Conservation (phyloP, 1,140 invertebrate species). For the Papilio dardanus region DNA sequence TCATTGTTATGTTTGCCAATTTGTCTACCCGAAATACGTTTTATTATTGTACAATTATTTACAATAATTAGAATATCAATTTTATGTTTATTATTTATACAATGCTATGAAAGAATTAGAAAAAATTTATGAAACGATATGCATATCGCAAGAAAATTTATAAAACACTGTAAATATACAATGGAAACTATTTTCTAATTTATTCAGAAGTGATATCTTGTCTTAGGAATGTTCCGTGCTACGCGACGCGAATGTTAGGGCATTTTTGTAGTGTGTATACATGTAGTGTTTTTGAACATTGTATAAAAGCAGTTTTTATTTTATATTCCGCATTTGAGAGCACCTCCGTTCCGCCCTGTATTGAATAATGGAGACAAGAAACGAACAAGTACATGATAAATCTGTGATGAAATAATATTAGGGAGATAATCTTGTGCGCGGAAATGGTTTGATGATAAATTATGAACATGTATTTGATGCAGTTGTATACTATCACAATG, state of each 20-base stretch:
- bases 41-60: constrained; percentile 72
- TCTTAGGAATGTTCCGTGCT: constrained; percentile 50
- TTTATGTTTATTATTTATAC: constrained; percentile 75
- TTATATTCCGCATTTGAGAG: constrained; percentile 56
- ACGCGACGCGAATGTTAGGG: constrained; percentile 38
- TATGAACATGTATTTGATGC: constrained; percentile 63
- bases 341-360: constrained; percentile 64
- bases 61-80: constrained; percentile 60
- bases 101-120: constrained; percentile 64
- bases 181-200: constrained; percentile 73
- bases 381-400: constrained; percentile 78
- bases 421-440: constrained; percentile 61
- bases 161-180: constrained; percentile 73
- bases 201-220: constrained; percentile 59
- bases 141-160: constrained; percentile 68
- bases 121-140: constrained; percentile 69
- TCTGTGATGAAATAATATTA: constrained; percentile 79
- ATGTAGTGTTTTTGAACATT: constrained; percentile 59
- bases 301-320: constrained; percentile 57
- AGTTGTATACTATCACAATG: constrained; percentile 65
- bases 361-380: constrained; percentile 63
- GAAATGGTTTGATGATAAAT: constrained; percentile 57
- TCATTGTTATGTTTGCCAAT: constrained; percentile 79
- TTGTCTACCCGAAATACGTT: constrained; percentile 66
- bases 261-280: constrained; percentile 46